Evolutionary conservation across 2,113 vertebrate species (phyloP).

Genomic region (Corythoichthys haematopterus): DNA sequence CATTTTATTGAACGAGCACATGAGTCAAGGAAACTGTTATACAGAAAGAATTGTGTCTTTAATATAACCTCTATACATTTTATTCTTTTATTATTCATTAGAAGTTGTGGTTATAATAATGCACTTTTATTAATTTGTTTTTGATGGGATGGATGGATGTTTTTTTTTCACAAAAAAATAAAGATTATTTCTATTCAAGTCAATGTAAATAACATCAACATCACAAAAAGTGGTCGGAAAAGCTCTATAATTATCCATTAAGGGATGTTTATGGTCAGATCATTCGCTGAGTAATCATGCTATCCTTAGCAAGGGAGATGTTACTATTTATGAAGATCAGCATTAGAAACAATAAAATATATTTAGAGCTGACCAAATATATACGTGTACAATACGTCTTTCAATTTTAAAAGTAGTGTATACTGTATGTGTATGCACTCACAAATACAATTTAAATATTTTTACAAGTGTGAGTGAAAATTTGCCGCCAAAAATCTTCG

Average conservation of each 20-base stretch:
- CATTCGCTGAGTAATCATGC: slow-evolving; percentile 68
- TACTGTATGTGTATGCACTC: too few relatives aligned
- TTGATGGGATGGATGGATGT: background rate
- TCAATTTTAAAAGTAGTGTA: too few relatives aligned
- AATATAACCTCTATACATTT: background rate
- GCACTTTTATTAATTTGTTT: background rate
- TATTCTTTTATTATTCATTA: background rate
- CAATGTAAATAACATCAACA: slow-evolving; percentile 3
- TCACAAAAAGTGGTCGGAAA: slow-evolving; percentile 46
- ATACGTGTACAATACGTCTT: too few relatives aligned
- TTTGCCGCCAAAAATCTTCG: too few relatives aligned
- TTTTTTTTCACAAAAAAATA: background rate
- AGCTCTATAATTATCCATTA: slow-evolving; percentile 68
- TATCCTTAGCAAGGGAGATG: slow-evolving; percentile 51
- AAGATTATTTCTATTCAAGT: background rate
- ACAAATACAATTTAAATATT: too few relatives aligned
- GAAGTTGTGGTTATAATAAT: background rate
- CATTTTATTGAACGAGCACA: background rate
- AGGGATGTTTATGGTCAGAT: slow-evolving; percentile 55
- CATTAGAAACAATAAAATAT: slow-evolving; percentile 7
- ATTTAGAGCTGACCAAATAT: slow-evolving; percentile 12
- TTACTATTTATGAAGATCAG: slow-evolving; percentile 55
- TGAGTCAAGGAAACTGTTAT: background rate
- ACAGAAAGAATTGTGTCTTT: background rate
- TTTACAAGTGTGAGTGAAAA: too few relatives aligned